Evolutionary conservation across 2,888 invertebrate species (phyloP), one percentile per base, ranked within the genome.

Genomic region (Chydorus sphaericus): DNA sequence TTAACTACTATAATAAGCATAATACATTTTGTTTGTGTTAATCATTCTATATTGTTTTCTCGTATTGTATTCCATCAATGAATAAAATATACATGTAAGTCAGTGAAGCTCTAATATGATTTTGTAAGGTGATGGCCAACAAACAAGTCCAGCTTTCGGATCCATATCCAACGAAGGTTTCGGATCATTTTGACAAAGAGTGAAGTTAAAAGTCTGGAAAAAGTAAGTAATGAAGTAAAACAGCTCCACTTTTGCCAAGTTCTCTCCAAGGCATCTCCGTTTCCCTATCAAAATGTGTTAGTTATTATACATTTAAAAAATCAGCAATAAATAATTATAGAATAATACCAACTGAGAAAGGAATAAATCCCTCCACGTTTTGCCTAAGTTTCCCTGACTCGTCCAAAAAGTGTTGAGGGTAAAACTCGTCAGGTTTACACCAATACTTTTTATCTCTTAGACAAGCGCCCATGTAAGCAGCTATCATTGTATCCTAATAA

Each of bases 331-430:
- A 37, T 31, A 11, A 38, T 39, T 16, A 38, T 11, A 18, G 16
- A 8, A 28, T n/a, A 8, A 1, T 23, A 50, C 54, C 54, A 26
- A 18, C 28, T 14, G 54, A 37, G 11, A 54, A 54, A n/a, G 54
- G 54, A 4, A 54, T 16, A 38, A 38, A 4, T 54, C 39, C 26
- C n/a, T 38, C 38, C 4, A 39, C 28, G 26, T 54, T 2, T 1
- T 38, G 16, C n/a, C 38, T n/a, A 14, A 54, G 16, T 5, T 39
- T 20, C 10, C 28, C 18, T 1, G 2, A 8, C 16, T 36, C 23
- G 28, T 54, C 39, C 14, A 54, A 30, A 28, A 54, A 54, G 39
- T 54, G 54, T 26, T 38, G 38, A 14, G 54, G 54, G 26, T 54
- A 39, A 26, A 54, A 54, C 4, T 54, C 54, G 38, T 37, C n/a